Evolutionary conservation across 1,140 invertebrate genomes (phyloP).

Genomic region (Dinoponera quadriceps): DNA sequence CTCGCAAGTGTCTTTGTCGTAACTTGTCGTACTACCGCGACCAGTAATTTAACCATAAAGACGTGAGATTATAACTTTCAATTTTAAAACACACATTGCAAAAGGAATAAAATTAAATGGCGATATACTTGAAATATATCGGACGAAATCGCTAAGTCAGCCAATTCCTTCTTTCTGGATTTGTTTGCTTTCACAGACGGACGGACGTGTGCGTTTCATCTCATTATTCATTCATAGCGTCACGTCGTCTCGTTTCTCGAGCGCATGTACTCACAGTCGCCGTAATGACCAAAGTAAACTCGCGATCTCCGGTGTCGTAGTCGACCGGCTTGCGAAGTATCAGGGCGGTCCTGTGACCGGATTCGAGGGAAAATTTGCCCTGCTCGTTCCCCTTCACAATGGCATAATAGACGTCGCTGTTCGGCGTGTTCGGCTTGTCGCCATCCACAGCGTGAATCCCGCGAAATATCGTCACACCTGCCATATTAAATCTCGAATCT

Average conservation of each 20-base stretch:
- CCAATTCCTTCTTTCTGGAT: too few relatives aligned
- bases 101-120: too few relatives aligned
- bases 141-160: too few relatives aligned
- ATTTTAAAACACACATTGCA: too few relatives aligned
- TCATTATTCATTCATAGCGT: too few relatives aligned
- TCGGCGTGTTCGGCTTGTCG: slow-evolving; percentile 95
- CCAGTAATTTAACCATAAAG: too few relatives aligned
- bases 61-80: too few relatives aligned
- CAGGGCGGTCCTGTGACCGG: slow-evolving; percentile 90
- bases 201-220: too few relatives aligned
- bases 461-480: slow-evolving; percentile 92
- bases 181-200: too few relatives aligned
- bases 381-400: slow-evolving; percentile 91
- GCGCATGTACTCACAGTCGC: slow-evolving; percentile 88
- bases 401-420: slow-evolving; percentile 94
- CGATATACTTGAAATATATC: too few relatives aligned
- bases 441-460: slow-evolving; percentile 92
- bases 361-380: slow-evolving; percentile 92
- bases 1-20: too few relatives aligned
- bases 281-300: slow-evolving; percentile 91
- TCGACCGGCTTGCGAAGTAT: slow-evolving; percentile 91
- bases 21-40: too few relatives aligned
- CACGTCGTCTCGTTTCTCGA: not conserved
- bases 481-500: not conserved
- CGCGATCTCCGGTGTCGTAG: slow-evolving; percentile 91